A percentile compares a stretch with the other conserved stretches of the same genome.
These are phyloP conservation scores for Polymixis flavicincta DNA, from an alignment of 2,888 invertebrate species.

Conservation along the genomic window DNA sequence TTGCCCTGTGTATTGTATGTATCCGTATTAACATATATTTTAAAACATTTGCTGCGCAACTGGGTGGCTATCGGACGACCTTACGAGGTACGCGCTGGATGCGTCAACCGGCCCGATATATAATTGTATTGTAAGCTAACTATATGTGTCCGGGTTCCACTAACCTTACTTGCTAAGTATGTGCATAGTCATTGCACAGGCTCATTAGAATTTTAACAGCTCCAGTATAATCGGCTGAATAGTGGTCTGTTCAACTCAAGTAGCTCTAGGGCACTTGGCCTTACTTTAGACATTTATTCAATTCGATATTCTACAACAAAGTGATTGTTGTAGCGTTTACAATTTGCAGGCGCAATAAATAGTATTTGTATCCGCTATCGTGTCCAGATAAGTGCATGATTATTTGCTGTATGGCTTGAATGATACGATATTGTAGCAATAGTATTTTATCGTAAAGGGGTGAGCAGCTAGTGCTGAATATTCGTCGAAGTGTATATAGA, in stretches of 20 bases:
- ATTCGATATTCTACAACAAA: conserved; percentile 42
- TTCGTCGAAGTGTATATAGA: conserved; percentile 7
- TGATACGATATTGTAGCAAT: conserved; percentile 32
- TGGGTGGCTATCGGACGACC: conserved; percentile 76
- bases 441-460: conserved; percentile 16
- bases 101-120: conserved; percentile 74
- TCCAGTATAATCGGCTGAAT: conserved; percentile 19
- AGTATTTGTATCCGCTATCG: conserved; percentile 52
- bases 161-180: conserved; percentile 70
- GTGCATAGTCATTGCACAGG: conserved; percentile 76
- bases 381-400: conserved; percentile 52
- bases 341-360: conserved; percentile 51
- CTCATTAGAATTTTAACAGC: conserved; percentile 66
- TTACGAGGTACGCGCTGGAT: conserved; percentile 68
- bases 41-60: conserved; percentile 79
- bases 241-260: conserved; percentile 16
- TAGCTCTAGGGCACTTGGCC: conserved; percentile 21
- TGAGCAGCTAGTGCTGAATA: conserved; percentile 10
- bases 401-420: conserved; percentile 40
- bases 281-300: conserved; percentile 37
- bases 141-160: conserved; percentile 79
- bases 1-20: conserved; percentile 33
- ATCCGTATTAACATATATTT: conserved; percentile 57
- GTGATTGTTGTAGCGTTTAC: conserved; percentile 49
- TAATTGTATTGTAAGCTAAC: conserved; percentile 73